A percentile compares a stretch with the other conserved stretches of the same genome.
phyloP scores from a whole-genome alignment of 2,888 invertebrate species.

The Liposcelis brunnea region DNA sequence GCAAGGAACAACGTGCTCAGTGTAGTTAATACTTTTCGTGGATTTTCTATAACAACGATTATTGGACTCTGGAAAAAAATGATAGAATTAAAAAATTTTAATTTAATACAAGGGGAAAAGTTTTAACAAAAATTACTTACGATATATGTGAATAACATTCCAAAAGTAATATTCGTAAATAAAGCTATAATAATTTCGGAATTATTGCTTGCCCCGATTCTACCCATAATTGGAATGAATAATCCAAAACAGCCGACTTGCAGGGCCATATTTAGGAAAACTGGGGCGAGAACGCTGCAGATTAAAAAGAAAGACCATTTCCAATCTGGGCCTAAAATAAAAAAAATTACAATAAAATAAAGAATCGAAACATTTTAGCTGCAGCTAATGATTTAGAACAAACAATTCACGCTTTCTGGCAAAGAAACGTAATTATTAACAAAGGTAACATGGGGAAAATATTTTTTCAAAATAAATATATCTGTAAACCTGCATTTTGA shows the following conservation, averaged over 20 bases:
- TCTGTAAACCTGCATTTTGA: too few species aligned
- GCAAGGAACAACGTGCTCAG: slow-evolving; percentile 34
- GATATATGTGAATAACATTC: slow-evolving; percentile 17
- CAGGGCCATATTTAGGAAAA: slow-evolving; percentile 50
- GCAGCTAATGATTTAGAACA: too few species aligned
- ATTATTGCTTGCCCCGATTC: slow-evolving; percentile 49
- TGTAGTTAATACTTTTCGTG: slow-evolving; percentile 33
- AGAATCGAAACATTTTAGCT: too few species aligned
- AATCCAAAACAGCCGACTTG: slow-evolving; percentile 49
- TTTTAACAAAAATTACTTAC: slow-evolving; percentile 15
- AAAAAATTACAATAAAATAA: slow-evolving; percentile 1
- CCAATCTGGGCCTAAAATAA: slow-evolving; percentile 28
- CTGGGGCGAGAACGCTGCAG: slow-evolving; percentile 37
- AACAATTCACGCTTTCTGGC: too few species aligned
- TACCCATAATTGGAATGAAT: slow-evolving; percentile 67
- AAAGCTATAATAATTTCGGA: slow-evolving; percentile 38
- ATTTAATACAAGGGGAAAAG: slow-evolving; percentile 14
- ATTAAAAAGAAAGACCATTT: slow-evolving; percentile 38
- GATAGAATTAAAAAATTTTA: slow-evolving; percentile 5
- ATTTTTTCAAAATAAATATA: too few species aligned
- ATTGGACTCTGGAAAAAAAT: slow-evolving; percentile 26
- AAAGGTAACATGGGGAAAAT: too few species aligned
- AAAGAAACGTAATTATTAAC: too few species aligned
- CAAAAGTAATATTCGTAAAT: slow-evolving; percentile 17
- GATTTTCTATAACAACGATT: slow-evolving; percentile 28